These are phyloP conservation scores for Metellina segmentata DNA, from an alignment of 2,888 invertebrate genomes.

Conservation along the genomic window DNA sequence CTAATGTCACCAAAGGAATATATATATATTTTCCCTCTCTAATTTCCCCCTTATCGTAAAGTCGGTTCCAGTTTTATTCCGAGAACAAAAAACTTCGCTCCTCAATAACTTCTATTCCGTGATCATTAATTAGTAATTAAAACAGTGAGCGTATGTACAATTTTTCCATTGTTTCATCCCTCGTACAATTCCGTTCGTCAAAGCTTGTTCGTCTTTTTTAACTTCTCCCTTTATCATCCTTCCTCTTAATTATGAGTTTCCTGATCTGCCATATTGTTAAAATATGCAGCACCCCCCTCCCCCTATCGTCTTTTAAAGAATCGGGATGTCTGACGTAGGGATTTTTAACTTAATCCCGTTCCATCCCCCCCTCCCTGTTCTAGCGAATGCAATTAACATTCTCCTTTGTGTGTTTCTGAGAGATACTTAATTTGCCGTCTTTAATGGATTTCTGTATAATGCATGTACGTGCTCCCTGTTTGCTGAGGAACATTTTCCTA, in stretches of 20 bases:
- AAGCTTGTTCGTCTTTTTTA: background rate
- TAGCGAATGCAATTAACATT: slow-evolving; percentile 66
- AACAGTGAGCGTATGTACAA: background rate
- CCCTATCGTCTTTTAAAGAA: background rate
- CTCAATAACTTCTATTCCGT: background rate
- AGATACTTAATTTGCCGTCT: slow-evolving; percentile 56
- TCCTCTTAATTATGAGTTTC: background rate
- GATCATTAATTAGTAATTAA: slow-evolving; percentile 35
- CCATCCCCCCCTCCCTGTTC: background rate
- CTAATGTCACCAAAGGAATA: background rate
- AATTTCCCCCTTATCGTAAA: background rate
- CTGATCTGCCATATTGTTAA: background rate
- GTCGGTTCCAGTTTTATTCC: background rate
- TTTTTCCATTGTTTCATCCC: background rate
- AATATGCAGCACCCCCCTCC: slow-evolving; percentile 6
- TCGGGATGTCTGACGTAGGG: slow-evolving; percentile 26
- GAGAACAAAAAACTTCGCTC: background rate
- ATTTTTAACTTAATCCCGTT: slow-evolving; percentile 28
- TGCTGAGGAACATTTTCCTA: slow-evolving; percentile 40
- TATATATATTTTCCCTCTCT: no score
- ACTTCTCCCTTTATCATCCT: background rate
- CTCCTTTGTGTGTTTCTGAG: slow-evolving; percentile 58
- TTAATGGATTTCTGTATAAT: slow-evolving; percentile 61
- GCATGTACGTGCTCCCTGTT: slow-evolving; percentile 23
- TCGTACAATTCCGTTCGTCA: background rate